Percentiles rank a stretch among this genome's conserved stretches.
Conservation (phyloP, 2,888 invertebrate species). For the Scaptomyza polygonia region DNA sequence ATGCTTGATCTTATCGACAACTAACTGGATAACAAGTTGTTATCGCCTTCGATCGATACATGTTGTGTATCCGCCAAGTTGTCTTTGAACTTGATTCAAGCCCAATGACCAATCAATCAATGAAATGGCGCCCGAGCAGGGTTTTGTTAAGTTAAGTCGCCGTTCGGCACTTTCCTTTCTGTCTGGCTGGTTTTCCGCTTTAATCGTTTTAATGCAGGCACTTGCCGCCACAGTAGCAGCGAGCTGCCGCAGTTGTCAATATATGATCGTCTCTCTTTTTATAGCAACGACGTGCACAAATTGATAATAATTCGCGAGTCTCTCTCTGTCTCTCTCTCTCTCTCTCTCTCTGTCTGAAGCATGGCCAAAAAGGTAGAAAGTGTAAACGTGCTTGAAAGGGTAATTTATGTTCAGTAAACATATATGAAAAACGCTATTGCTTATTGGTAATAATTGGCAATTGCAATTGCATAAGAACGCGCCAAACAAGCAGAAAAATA, state of each 20-base stretch:
- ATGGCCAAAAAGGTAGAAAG: constrained; percentile 57
- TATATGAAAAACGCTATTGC: background rate
- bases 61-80: constrained; percentile 20
- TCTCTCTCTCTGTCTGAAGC: constrained; percentile 57
- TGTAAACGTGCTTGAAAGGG: constrained; percentile 40
- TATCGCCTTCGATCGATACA: constrained; percentile 23
- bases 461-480: constrained; percentile 45
- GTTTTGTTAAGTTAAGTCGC: constrained; percentile 19
- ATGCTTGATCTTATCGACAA: constrained; percentile 4
- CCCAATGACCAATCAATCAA: constrained; percentile 18
- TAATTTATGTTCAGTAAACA: background rate
- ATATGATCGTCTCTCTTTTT: constrained; percentile 60
- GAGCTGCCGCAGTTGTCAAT: constrained; percentile 34
- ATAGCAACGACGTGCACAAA: constrained; percentile 70
- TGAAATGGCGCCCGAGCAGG: constrained; percentile 30
- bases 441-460: background rate
- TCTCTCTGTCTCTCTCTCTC: constrained; percentile 33
- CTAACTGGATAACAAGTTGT: constrained; percentile 10
- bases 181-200: constrained; percentile 10
- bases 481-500: background rate
- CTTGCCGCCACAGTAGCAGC: background rate
- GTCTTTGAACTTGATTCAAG: constrained; percentile 39
- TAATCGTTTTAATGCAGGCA: constrained; percentile 20
- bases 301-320: constrained; percentile 66
- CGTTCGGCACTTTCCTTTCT: constrained; percentile 11